Evolutionary conservation across 2,888 invertebrate species (phyloP).

Genomic region (Neoascia interrupta): DNA sequence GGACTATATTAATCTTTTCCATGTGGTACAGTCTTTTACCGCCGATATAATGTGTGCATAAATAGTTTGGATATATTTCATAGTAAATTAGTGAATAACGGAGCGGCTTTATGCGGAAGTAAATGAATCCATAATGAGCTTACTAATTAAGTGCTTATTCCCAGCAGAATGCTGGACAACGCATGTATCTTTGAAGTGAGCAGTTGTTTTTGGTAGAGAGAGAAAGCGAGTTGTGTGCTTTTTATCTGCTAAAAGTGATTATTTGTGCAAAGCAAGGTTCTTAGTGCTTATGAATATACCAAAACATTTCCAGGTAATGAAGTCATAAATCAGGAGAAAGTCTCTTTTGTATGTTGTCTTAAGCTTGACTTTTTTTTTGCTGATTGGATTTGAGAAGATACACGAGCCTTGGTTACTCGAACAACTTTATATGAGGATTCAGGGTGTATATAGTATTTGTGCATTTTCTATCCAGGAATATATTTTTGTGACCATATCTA

Average conservation of each 20-base stretch:
- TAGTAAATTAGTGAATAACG: slow-evolving; percentile 39
- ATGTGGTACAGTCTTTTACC: too few species aligned
- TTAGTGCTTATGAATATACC: slow-evolving; percentile 30
- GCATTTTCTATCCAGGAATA: too few species aligned
- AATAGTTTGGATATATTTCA: slow-evolving; percentile 39
- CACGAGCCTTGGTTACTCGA: too few species aligned
- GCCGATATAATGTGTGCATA: too few species aligned
- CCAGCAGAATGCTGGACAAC: background rate
- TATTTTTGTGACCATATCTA: too few species aligned
- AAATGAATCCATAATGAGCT: slow-evolving; percentile 51
- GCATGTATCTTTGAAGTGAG: slow-evolving; percentile 21
- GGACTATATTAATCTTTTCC: too few species aligned
- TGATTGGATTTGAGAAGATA: too few species aligned
- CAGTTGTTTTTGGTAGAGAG: background rate
- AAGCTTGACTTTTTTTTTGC: too few species aligned
- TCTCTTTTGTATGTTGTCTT: too few species aligned
- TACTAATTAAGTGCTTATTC: slow-evolving; percentile 54
- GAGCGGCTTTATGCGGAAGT: slow-evolving; percentile 4
- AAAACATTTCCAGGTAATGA: slow-evolving; percentile 34
- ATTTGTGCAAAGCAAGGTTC: slow-evolving; percentile 1
- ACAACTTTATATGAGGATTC: too few species aligned
- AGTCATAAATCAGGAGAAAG: slow-evolving; percentile 37
- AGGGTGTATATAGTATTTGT: too few species aligned
- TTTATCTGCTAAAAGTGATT: slow-evolving; percentile 45
- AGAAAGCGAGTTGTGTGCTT: background rate